Evolutionary conservation across 2,113 vertebrate genomes (phyloP).

Genomic region (Odobenus rosmarus): DNA sequence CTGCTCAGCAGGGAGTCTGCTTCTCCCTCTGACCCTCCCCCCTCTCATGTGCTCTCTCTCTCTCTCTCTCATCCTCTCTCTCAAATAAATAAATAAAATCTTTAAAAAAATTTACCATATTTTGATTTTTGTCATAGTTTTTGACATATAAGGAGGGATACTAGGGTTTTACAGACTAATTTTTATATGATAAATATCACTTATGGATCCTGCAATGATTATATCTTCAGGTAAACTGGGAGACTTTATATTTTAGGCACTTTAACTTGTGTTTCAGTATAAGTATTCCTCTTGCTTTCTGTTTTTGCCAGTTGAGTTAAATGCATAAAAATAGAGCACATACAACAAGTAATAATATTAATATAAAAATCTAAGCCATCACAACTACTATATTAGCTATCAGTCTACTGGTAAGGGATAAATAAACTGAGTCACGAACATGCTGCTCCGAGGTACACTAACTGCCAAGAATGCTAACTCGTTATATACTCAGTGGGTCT

Average conservation of each 20-base stretch:
- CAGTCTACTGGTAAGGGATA: not conserved
- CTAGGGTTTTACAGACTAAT: not conserved
- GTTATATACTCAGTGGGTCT: not conserved
- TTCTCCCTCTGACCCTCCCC: too few relatives aligned
- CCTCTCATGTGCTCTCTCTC: too few relatives aligned
- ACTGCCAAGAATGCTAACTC: not conserved
- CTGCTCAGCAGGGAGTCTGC: too few relatives aligned
- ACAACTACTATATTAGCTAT: not conserved
- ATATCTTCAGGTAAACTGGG: not conserved
- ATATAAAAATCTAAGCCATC: not conserved
- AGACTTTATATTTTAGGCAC: not conserved
- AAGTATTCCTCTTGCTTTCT: not conserved
- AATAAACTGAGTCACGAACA: not conserved
- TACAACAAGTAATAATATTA: not conserved
- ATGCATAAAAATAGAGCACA: not conserved
- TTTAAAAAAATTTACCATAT: not conserved
- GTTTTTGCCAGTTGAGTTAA: not conserved
- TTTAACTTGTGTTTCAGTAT: not conserved
- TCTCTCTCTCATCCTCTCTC: too few relatives aligned
- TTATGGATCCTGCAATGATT: not conserved
- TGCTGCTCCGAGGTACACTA: not conserved
- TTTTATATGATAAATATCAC: not conserved
- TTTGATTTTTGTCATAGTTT: not conserved
- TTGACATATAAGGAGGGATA: not conserved
- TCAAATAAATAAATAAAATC: too few relatives aligned